Evolutionary conservation across 2,888 invertebrate genomes (phyloP).

Genomic region (Dendrolimus pini): DNA sequence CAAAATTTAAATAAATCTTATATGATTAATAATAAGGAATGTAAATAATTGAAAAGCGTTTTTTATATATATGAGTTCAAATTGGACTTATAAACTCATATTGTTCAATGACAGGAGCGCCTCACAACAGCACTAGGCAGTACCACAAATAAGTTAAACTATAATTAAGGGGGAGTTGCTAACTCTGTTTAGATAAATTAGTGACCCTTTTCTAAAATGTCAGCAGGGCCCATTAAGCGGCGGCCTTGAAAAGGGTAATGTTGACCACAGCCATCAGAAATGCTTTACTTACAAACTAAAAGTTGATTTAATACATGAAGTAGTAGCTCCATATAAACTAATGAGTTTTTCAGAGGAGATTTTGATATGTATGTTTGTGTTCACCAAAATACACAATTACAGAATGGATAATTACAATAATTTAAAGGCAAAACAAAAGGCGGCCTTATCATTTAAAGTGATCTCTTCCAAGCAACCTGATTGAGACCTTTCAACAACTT

Average conservation of each 20-base stretch:
- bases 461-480: no score
- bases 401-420: no score
- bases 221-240: slow-evolving; percentile 55
- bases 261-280: slow-evolving; percentile 27
- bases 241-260: slow-evolving; percentile 52
- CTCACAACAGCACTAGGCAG: slow-evolving; percentile 40
- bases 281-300: neutral
- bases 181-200: slow-evolving; percentile 69
- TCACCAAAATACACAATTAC: no score
- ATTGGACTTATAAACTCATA: neutral
- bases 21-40: neutral
- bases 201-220: slow-evolving; percentile 71
- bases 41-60: neutral
- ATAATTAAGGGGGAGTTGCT: slow-evolving; percentile 59
- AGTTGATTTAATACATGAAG: neutral
- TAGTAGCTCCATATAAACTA: neutral
- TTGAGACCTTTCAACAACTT: no score
- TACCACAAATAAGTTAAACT: slow-evolving; percentile 65
- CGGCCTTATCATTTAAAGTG: no score
- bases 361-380: neutral
- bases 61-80: neutral
- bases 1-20: neutral
- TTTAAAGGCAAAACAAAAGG: no score
- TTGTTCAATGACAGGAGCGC: slow-evolving; percentile 1
- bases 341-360: neutral